Conservation (phyloP, 2,888 invertebrate species). For the Acanthococcus lagerstroemiae region DNA sequence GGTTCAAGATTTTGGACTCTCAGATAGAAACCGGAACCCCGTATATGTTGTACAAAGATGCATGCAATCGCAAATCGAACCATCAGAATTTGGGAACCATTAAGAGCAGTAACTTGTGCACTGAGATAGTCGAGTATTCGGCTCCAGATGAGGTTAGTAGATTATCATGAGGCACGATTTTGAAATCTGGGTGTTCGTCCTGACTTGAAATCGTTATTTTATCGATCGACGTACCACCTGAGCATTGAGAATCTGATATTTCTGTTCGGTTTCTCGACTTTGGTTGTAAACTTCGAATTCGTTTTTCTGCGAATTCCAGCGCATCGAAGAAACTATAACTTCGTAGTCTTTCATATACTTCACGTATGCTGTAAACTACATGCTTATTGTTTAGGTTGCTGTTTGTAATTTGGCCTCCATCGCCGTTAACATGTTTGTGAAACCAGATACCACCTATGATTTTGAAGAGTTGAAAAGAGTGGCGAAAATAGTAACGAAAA, state of each 20-base stretch:
- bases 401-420: conserved; percentile 97
- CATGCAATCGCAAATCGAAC: conserved; percentile 93
- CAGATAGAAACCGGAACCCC: conserved; percentile 98
- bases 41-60: conserved; percentile 93
- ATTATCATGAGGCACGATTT: background rate
- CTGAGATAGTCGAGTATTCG: conserved; percentile 94
- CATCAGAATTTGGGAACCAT: conserved; percentile 98
- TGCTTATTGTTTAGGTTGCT: too few species aligned
- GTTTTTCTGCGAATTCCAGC: too few species aligned
- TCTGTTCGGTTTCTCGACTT: too few species aligned
- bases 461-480: conserved; percentile 78
- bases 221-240: too few species aligned
- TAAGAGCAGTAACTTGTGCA: conserved; percentile 94
- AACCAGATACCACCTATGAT: conserved; percentile 66
- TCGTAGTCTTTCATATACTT: too few species aligned
- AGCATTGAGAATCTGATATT: too few species aligned
- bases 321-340: too few species aligned
- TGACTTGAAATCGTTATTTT: background rate
- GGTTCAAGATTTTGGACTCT: conserved; percentile 87
- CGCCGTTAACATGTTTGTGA: conserved; percentile 90
- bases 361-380: too few species aligned
- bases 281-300: too few species aligned
- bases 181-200: background rate
- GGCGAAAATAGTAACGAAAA: conserved; percentile 76
- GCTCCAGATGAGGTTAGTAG: conserved; percentile 64